phyloP scores from a whole-genome alignment of 2,888 invertebrate genomes.

The Altica lythri region DNA sequence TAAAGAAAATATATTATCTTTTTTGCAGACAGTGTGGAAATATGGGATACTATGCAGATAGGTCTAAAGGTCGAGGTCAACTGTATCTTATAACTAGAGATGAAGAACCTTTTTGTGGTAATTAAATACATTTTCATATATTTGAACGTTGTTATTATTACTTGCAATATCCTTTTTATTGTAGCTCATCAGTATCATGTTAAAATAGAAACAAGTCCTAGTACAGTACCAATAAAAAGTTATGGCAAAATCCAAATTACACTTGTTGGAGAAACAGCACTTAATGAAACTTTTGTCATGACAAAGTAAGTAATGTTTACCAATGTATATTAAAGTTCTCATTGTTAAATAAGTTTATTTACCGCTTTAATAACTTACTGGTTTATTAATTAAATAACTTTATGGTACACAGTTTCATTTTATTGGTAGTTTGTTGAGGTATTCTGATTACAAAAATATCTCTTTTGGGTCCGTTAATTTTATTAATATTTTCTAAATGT shows the following conservation, averaged over 20 bases:
- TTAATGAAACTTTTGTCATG: slow-evolving; percentile 88
- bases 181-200: slow-evolving; percentile 87
- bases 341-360: too few relatives aligned
- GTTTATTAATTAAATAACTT: too few relatives aligned
- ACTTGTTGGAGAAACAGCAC: slow-evolving; percentile 76
- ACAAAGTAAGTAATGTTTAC: slow-evolving; percentile 66
- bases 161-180: too few relatives aligned
- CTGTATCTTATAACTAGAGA: slow-evolving; percentile 88
- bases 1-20: too few relatives aligned
- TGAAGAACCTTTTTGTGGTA: slow-evolving; percentile 91
- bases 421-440: too few relatives aligned
- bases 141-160: too few relatives aligned
- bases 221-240: slow-evolving; percentile 68
- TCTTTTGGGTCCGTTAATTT: too few relatives aligned
- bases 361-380: too few relatives aligned
- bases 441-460: too few relatives aligned
- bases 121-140: slow-evolving; percentile 28
- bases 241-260: slow-evolving; percentile 82
- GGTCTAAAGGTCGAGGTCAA: slow-evolving; percentile 80
- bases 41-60: slow-evolving; percentile 93
- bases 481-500: too few relatives aligned
- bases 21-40: slow-evolving; percentile 71
- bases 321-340: not conserved
- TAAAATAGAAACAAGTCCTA: slow-evolving; percentile 76
- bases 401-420: too few relatives aligned